Percentiles rank a stretch among this genome's conserved stretches.
These are phyloP conservation scores for Lates calcarifer DNA, from an alignment of 2,113 vertebrate genomes.

Conservation along the genomic window DNA sequence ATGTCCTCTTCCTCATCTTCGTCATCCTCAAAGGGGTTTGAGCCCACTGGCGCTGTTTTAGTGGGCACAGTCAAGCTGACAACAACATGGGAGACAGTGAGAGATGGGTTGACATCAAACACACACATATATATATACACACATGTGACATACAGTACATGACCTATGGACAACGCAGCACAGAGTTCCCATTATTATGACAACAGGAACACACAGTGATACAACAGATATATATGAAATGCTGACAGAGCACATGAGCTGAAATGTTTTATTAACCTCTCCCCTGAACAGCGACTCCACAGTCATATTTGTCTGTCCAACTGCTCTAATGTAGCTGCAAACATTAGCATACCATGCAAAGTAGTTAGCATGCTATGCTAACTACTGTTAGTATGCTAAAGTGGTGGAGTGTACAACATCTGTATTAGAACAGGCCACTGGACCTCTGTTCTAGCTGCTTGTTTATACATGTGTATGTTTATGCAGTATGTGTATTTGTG, in stretches of 20 bases:
- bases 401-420: too few species aligned
- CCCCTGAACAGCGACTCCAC: not conserved
- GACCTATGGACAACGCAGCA: not conserved
- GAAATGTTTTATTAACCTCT: not conserved
- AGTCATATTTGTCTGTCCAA: not conserved
- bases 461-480: too few species aligned
- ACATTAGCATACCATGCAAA: not conserved
- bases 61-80: constrained; percentile 91
- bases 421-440: too few species aligned
- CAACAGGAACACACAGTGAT: not conserved
- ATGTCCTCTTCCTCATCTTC: constrained; percentile 79
- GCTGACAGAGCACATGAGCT: not conserved
- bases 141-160: constrained; percentile 6
- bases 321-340: not conserved
- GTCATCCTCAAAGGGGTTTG: constrained; percentile 97
- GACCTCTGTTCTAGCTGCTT: too few species aligned
- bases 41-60: constrained; percentile 89
- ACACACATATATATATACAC: constrained; percentile 35
- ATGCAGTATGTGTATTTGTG: too few species aligned
- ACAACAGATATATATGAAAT: not conserved
- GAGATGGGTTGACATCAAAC: constrained; percentile 80
- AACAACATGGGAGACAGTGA: constrained; percentile 88
- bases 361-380: not conserved
- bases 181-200: too few species aligned
- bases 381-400: too few species aligned